Evolutionary conservation across 2,797 vertebrate species (phyloP).

Genomic region (Triplophysa bombifrons): DNA sequence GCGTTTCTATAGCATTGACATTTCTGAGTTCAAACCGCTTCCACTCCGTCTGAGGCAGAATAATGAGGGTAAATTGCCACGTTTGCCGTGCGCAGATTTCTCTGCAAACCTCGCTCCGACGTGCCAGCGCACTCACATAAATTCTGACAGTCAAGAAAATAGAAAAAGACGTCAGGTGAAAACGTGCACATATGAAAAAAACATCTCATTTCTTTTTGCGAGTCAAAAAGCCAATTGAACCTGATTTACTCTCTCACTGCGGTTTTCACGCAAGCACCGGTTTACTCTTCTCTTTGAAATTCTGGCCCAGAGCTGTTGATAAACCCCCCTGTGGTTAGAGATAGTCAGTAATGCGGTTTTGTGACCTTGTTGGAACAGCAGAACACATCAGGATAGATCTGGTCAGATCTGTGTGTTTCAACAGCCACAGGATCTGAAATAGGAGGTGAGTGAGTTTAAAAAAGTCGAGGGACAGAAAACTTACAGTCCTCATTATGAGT

Average conservation of each 20-base stretch:
- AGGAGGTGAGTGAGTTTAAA: constrained; percentile 16
- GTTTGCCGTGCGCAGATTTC: background rate
- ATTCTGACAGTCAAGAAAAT: constrained; percentile 13
- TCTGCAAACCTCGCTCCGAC: constrained; percentile 4
- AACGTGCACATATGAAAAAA: background rate
- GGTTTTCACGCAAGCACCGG: background rate
- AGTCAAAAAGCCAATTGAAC: background rate
- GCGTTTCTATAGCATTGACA: constrained; percentile 16
- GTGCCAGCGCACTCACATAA: background rate
- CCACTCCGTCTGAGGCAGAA: constrained; percentile 6
- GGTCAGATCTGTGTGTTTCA: background rate
- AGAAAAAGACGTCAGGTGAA: background rate
- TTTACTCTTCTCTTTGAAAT: background rate
- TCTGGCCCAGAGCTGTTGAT: background rate
- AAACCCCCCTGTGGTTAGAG: background rate
- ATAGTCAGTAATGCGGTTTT: background rate
- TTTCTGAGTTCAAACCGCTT: constrained; percentile 28
- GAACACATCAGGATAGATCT: constrained; percentile 1
- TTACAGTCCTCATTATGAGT: constrained; percentile 25
- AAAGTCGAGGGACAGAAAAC: background rate
- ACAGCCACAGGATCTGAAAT: background rate
- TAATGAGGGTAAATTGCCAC: constrained; percentile 23
- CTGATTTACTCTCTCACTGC: background rate
- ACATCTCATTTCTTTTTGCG: background rate
- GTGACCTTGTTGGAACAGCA: background rate